Percentiles rank a stretch among this genome's conserved stretches.
phyloP scores from a whole-genome alignment of 2,113 vertebrate genomes.

The Accipiter cooperii region DNA sequence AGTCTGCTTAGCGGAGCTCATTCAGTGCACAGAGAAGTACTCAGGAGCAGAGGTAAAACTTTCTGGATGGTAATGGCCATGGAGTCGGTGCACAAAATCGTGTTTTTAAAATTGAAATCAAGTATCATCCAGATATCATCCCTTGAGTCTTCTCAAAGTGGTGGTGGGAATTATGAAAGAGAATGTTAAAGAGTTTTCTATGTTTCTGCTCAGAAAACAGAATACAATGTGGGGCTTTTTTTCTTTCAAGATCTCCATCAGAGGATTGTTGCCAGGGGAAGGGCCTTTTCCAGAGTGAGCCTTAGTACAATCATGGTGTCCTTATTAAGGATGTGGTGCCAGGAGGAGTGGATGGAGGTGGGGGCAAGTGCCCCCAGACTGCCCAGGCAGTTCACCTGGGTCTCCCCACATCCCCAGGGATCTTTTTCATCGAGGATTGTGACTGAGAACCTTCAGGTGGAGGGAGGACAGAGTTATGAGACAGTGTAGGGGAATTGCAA shows the following conservation, averaged over 20 bases:
- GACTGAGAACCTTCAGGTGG: neutral
- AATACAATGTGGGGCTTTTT: neutral
- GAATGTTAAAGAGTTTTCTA: neutral
- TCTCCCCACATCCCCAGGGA: fast-evolving
- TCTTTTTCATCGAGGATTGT: neutral
- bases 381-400: neutral
- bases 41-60: constrained; percentile 91
- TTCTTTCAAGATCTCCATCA: neutral
- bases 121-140: neutral
- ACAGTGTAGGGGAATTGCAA: neutral
- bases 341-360: neutral
- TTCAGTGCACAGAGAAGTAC: constrained; percentile 80
- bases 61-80: neutral
- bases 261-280: neutral
- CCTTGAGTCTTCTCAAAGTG: neutral
- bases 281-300: neutral
- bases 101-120: neutral
- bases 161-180: neutral
- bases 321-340: neutral
- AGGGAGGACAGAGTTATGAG: neutral
- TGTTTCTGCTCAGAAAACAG: neutral
- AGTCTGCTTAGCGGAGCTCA: constrained; percentile 78
- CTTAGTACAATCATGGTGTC: fast-evolving
- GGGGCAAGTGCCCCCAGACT: neutral
- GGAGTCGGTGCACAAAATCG: fast-evolving